A percentile compares a stretch with the other conserved stretches of the same genome.
Evolutionary conservation across 2,888 invertebrate genomes (phyloP).

Genomic region (Diaphora mendica): DNA sequence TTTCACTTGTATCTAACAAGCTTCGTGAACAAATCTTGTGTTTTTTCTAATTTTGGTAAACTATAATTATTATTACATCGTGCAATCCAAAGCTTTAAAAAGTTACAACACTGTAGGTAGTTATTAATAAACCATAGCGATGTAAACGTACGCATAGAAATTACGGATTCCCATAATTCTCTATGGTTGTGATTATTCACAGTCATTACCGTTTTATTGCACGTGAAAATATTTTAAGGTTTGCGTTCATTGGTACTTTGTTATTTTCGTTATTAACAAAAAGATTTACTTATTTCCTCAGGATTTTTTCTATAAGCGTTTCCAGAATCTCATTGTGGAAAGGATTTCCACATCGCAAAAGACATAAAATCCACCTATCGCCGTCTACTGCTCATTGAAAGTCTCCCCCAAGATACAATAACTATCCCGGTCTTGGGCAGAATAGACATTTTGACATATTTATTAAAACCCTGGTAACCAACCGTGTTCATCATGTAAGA

Average conservation of each 20-base stretch:
- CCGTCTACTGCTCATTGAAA: too few species aligned
- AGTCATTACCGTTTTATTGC: slow-evolving; percentile 24
- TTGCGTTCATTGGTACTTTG: not conserved
- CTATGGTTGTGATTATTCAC: slow-evolving; percentile 31
- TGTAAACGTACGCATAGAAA: slow-evolving; percentile 20
- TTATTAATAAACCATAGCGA: slow-evolving; percentile 35
- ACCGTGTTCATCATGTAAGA: not conserved
- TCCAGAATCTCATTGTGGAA: not conserved
- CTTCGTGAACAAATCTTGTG: not conserved
- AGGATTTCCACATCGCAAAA: not conserved
- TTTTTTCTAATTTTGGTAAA: not conserved
- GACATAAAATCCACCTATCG: too few species aligned
- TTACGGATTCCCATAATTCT: slow-evolving; percentile 35
- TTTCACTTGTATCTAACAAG: too few species aligned
- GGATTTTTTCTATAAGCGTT: not conserved
- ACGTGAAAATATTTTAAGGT: slow-evolving; percentile 3
- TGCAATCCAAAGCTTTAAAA: not conserved
- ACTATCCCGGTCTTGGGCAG: too few species aligned
- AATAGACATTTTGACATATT: not conserved
- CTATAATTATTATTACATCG: not conserved
- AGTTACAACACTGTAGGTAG: not conserved
- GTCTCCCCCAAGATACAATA: too few species aligned
- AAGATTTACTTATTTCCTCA: not conserved
- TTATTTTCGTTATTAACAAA: not conserved
- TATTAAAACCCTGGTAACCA: not conserved